Conservation (phyloP, 2,113 vertebrate species). For the Perognathus longimembris region DNA sequence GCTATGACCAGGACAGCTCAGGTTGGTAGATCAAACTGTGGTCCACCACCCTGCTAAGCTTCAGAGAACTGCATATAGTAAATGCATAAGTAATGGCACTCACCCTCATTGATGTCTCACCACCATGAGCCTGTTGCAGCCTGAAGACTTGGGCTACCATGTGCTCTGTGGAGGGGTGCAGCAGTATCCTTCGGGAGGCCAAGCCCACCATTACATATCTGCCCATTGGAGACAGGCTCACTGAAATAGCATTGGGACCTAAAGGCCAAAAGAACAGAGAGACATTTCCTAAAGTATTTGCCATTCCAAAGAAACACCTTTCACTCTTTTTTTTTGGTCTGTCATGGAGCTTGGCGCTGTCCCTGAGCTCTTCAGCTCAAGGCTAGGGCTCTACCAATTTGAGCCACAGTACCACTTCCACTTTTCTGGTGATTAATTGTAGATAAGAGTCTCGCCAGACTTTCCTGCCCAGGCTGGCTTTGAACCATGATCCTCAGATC, state of each 20-base stretch:
- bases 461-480: too few species aligned
- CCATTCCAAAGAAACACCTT: constrained; percentile 6
- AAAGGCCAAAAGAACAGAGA: constrained; percentile 61
- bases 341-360: too few species aligned
- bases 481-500: too few species aligned
- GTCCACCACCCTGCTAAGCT: background rate
- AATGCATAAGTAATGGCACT: constrained; percentile 76
- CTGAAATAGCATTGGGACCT: constrained; percentile 99
- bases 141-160: constrained; percentile 99
- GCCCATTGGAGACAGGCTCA: constrained; percentile 98
- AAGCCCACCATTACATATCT: constrained; percentile 98
- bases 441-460: too few species aligned
- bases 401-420: too few species aligned
- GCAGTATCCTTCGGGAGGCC: constrained; percentile 96
- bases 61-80: background rate
- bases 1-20: background rate
- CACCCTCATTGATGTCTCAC: constrained; percentile 98
- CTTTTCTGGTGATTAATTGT: too few species aligned
- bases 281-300: constrained; percentile 21
- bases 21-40: background rate
- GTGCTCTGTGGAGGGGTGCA: constrained; percentile 98
- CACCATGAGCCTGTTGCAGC: constrained; percentile 97
- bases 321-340: too few species aligned
- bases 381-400: too few species aligned
- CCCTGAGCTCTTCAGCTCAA: too few species aligned